Evolutionary conservation across 2,888 invertebrate genomes (phyloP).

Genomic region (Cylindroiulus punctatus): DNA sequence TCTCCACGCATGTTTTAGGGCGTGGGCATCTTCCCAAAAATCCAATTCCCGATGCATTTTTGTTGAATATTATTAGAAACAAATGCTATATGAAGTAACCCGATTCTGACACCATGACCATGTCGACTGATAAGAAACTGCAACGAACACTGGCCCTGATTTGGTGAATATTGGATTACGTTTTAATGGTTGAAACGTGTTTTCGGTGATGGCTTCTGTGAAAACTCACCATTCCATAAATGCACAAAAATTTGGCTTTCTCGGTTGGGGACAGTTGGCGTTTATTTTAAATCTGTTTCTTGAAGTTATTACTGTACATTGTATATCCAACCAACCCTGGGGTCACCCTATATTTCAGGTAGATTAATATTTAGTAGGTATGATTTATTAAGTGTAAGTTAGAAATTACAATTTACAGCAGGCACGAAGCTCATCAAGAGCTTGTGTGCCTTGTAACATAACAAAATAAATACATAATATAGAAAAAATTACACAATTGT

Average conservation of each 20-base stretch:
- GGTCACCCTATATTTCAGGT: too few species aligned
- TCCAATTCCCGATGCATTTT: background rate
- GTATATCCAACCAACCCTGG: too few species aligned
- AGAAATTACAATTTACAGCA: too few species aligned
- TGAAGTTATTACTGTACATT: background rate
- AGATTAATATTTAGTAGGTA: too few species aligned
- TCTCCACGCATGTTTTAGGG: conserved; percentile 10
- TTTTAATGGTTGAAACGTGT: conserved; percentile 23
- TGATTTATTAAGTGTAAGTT: too few species aligned
- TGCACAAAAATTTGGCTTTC: background rate
- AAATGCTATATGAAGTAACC: background rate
- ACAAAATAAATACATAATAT: too few species aligned
- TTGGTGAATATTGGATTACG: background rate
- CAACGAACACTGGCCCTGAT: background rate
- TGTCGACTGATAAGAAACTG: background rate
- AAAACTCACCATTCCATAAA: background rate
- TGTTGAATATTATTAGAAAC: conserved; percentile 29
- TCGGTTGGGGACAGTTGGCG: background rate
- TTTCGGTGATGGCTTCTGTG: background rate
- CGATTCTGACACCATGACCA: background rate
- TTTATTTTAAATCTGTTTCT: background rate
- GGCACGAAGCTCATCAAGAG: too few species aligned
- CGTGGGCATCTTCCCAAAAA: background rate
- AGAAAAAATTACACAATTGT: too few species aligned
- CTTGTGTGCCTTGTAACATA: too few species aligned